Evolutionary conservation across 1,140 invertebrate genomes (phyloP), one percentile per base, ranked within the genome.

Genomic region (Stenopsyche tienmushanensis): DNA sequence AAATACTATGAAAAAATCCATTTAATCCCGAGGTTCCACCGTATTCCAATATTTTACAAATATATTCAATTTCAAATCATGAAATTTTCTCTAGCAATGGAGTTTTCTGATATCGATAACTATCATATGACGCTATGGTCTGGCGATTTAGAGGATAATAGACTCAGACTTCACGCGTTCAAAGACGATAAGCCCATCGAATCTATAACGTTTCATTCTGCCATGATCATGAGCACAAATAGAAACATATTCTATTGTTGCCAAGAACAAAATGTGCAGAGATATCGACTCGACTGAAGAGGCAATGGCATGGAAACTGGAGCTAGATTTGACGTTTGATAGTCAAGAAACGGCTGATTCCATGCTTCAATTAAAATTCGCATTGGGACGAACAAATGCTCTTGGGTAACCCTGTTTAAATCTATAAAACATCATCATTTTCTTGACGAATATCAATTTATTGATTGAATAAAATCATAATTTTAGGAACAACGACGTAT

Each of bases 351-450:
- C 86, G 0, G 83, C 83, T 18, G 90, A 91, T 75, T 85, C 85
- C 70, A 78, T 96, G 71, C 83, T 96, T 25, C 91, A 95, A 73
- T 75, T 97, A 21, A 91, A 91, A 71, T 75, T 95, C 29, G 90
- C 92, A 49, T n/a, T 87, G 88, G 69, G 86, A 92, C 52, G 91
- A 95, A 75, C 83, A 84, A 54, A 88, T 88, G 76, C 78, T 97
- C 1, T 79, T 95, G 21, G 94, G 90, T 83, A 74, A 70, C 50
- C 21, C 0, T 55, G 9, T 21, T 45, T 52, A 25, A 54, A 1
- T 54, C 25, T 3, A 3, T 18, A 34, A 8, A 5, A 9, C 15
- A 54, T 26, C 13, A 52, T 23, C n/a, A 52, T 23, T 52, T 1
- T 52, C 24, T 23, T 25, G 2, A 52, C 3, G 10, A 18, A 15